Base-by-base conservation (phyloP, 2,888 invertebrate genomes). In the Brenthis ino region DNA sequence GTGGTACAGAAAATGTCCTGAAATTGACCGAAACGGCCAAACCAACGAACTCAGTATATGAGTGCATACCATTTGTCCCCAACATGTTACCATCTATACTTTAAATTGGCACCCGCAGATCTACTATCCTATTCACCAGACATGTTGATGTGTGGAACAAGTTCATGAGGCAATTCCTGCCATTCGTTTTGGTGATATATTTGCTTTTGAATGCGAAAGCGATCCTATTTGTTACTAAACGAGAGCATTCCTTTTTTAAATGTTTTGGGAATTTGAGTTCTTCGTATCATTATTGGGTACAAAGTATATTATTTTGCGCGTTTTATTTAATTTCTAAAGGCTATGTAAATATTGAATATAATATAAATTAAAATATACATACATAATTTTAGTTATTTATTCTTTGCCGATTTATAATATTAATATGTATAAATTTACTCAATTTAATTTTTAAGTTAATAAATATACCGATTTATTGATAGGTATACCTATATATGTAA, bases 101-200 rank as follows among this genome's bases (percentile, higher is more conserved):
- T 89, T 89, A 90, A 91, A 92, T 92, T 91, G 91, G 87, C 85
- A 83, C 81, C 75, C 74, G 79, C 88, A 87, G 86, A 90, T 90
- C 85, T 82, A 82, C 80, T 72, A 71, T 84, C 82, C 81, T 81
- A 82, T 82, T 84, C 84, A 79, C 71, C 80, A 82, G 85, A 84
- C 84, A 84, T 79, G 84, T 82, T 83, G 81, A 83, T 82, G 82
- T 81, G 79, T 84, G 82, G 82, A 75, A 76, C 84, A 84, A 83
- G 82, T 79, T 75, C 72, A 74, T 72, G 72, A 57, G 68, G 67
- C 65, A 64, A 68, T 67, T 70, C 68, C 57, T 53, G 54, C 64
- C 58, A 70, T 74, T 74, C 69, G 71, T 74, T 71, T 68, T 67
- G 61, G 70, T 72, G 71, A 74, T 74, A 70, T 73, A 73, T 70